These are phyloP conservation scores for Danio tinwini DNA, from an alignment of 2,797 vertebrate genomes.

Conservation along the genomic window DNA sequence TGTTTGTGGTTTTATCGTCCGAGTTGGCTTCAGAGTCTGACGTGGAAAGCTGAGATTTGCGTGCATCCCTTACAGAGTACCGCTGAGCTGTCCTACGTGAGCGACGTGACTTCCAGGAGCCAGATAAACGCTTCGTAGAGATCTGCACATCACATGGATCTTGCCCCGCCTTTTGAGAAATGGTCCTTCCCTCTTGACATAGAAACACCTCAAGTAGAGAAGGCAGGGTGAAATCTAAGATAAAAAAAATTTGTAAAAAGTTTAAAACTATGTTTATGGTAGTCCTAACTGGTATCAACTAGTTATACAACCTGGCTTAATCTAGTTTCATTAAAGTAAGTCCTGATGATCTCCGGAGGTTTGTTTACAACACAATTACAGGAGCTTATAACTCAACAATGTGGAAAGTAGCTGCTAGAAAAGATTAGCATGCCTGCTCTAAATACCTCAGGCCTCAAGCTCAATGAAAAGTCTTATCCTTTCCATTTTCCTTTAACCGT, in stretches of 20 bases:
- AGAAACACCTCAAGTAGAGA: conserved; percentile 81
- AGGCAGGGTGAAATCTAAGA: conserved; percentile 88
- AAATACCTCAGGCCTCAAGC: conserved; percentile 71
- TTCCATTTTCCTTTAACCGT: neutral
- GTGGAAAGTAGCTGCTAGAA: conserved; percentile 72
- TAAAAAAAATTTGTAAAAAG: conserved; percentile 50
- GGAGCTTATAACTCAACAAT: conserved; percentile 78
- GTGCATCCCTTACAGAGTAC: conserved; percentile 89
- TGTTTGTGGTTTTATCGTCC: conserved; percentile 79
- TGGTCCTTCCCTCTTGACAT: conserved; percentile 82
- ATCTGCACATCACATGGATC: conserved; percentile 80
- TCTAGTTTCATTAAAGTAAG: conserved; percentile 8
- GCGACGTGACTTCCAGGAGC: conserved; percentile 80
- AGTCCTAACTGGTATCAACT: neutral
- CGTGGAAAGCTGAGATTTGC: conserved; percentile 89
- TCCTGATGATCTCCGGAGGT: conserved; percentile 28
- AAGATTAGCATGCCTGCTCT: conserved; percentile 71
- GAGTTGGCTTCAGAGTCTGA: conserved; percentile 93
- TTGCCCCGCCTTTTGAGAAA: conserved; percentile 79
- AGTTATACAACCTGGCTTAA: conserved; percentile 9
- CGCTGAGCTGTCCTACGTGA: conserved; percentile 84
- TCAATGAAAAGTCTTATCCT: conserved; percentile 61
- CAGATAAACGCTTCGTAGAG: conserved; percentile 72
- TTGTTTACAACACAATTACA: conserved; percentile 45
- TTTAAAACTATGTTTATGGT: conserved; percentile 15